Evolutionary conservation across 2,888 invertebrate species (phyloP), one percentile per base, ranked within the genome.

Genomic region (Pelosia muscerda): DNA sequence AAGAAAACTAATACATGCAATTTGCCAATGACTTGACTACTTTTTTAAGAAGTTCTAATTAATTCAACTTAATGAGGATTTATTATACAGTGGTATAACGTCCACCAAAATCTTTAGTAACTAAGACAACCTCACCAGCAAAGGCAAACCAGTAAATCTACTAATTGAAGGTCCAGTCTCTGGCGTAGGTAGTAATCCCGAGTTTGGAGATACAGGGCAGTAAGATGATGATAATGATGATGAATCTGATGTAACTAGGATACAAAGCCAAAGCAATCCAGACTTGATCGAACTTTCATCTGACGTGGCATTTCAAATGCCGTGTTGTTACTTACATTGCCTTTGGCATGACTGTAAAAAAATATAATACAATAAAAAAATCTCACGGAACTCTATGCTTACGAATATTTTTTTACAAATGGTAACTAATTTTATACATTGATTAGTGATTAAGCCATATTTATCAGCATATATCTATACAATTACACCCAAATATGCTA

Each of bases 401-500:
- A 60, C 38, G 38, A 23, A 15, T 10, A 28, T 53, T n/a, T 42
- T 53, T 22, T 28, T 62, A 62, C 49, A 62, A 62, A 62, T 62
- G 6, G 13, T n/a, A 53, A 26, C 49, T 62, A 49, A 62, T 61
- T 62, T 26, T n/a, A 42, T n/a, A 62, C 28, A 53, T 26, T 62
- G 22, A 54, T 54, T 53, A 28, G 54, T 63, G 54, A 54, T 54
- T 63, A 25, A 63, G 63, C 54, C 31, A 54, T 31, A 62, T 62
- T 62, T 54, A 62, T 62, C 62, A 62, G 62, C 53, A 54, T 63
- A 54, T 62, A 56, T 63, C 63, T 13, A 31, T 38, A 60, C 49
- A 64, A 56, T 59, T 59, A 64, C 23, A 31, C 11, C 42, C 58
- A 38, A 61, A 69, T 68, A 69, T 38, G 38, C n/a, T 28, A 25